These are phyloP conservation scores for Bruchidius siliquastri DNA, from an alignment of 2,888 invertebrate genomes.

Conservation along the genomic window DNA sequence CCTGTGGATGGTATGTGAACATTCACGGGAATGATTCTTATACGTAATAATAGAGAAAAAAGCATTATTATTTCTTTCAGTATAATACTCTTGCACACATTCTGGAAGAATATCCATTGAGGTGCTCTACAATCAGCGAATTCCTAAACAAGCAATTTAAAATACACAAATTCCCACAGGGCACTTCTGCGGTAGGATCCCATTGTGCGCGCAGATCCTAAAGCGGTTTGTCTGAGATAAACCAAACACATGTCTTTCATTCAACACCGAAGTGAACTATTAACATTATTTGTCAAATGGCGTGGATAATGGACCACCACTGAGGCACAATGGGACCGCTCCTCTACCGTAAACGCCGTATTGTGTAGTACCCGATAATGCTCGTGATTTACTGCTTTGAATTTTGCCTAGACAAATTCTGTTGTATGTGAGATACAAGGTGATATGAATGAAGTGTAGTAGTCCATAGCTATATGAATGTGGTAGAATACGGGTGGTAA, in stretches of 20 bases:
- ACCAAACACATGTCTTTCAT: constrained; percentile 24
- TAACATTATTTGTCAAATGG: constrained; percentile 24
- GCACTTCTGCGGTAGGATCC: background rate
- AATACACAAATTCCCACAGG: background rate
- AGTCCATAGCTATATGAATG: background rate
- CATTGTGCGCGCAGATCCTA: background rate
- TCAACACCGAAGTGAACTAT: constrained; percentile 21
- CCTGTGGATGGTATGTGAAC: too few relatives aligned
- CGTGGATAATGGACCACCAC: constrained; percentile 27
- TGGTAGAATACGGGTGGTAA: background rate
- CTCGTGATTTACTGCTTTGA: background rate
- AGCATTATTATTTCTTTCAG: too few relatives aligned
- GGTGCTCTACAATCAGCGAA: too few relatives aligned
- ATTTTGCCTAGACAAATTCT: background rate
- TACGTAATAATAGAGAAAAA: too few relatives aligned
- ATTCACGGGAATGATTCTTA: too few relatives aligned
- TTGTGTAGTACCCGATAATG: background rate
- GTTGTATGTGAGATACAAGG: background rate
- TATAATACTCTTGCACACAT: too few relatives aligned
- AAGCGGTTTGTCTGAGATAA: constrained; percentile 6
- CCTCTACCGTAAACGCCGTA: background rate
- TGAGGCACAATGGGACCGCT: constrained; percentile 13
- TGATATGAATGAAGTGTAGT: background rate
- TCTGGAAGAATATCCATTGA: too few relatives aligned
- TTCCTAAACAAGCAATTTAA: background rate